These are phyloP conservation scores for Euthynnus affinis DNA, from an alignment of 2,797 vertebrate genomes.

Conservation along the genomic window DNA sequence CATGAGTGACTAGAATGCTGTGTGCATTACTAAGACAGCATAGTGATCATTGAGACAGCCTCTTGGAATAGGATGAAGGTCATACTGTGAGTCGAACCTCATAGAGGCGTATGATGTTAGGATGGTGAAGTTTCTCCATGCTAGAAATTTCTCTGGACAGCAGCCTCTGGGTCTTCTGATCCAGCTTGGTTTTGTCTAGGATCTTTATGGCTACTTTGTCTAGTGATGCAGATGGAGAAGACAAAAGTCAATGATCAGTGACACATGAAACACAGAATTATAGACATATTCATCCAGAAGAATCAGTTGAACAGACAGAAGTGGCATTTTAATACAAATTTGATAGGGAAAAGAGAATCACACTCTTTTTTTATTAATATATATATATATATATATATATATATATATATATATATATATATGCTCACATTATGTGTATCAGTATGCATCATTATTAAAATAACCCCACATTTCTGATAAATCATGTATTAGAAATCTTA, in stretches of 20 bases:
- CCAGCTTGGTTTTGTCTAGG: slow-evolving; percentile 97
- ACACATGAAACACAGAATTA: slow-evolving; percentile 1
- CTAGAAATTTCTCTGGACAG: slow-evolving; percentile 97
- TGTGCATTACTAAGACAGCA: slow-evolving; percentile 1
- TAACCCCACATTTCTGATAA: neutral
- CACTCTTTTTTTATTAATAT: neutral
- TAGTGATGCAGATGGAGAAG: slow-evolving; percentile 67
- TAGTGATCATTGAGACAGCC: neutral
- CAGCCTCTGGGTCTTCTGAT: slow-evolving; percentile 95
- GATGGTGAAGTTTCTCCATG: slow-evolving; percentile 98
- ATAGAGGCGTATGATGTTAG: slow-evolving; percentile 97
- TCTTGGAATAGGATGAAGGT: neutral
- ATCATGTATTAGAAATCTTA: neutral
- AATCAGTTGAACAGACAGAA: neutral
- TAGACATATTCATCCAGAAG: neutral
- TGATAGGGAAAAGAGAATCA: neutral
- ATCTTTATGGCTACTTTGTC: slow-evolving; percentile 99
- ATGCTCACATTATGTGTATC: neutral
- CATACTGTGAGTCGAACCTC: slow-evolving; percentile 80
- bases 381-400: no score
- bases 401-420: no score
- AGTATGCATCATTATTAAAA: neutral
- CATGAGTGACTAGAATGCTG: neutral
- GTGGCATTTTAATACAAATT: neutral
- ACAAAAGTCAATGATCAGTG: neutral